Evolutionary conservation across 1,140 invertebrate genomes (phyloP), one percentile per base, ranked within the genome.

Genomic region (Ylistrum balloti): DNA sequence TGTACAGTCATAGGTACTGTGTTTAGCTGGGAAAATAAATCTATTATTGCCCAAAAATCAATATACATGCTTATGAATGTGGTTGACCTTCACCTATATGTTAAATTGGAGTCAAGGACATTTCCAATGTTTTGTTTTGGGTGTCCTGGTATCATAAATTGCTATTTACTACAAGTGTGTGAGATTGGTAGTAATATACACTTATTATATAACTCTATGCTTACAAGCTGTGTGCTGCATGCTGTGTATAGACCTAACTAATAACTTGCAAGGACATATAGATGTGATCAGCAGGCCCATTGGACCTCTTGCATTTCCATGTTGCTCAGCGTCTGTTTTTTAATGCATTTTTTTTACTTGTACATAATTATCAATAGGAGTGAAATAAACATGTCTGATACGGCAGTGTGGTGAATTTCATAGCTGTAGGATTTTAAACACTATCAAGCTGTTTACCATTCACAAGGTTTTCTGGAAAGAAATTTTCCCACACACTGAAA

Each of bases 191-290:
- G 5, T 13, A 38, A 38, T 38, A 38, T 38, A 38, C 35, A 38
- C 13, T 38, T 5, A 5, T 38, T 5, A 38, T 38, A 38, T 7
- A 38, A 13, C 5, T 38, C 35, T 38, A 38, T 74, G 22, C n/a
- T 74, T 74, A 74, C 56, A 28, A 74, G 22, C 56, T 74, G 56
- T 48, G 45, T 74, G 56, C 56, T 74, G 56, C 56, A 74, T 74
- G 56, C n/a, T n/a, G 0, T 38, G 35, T 74, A 74, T 74, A 28
- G 56, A 1, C 56, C n/a, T n/a, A 74, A n/a, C 56, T 74, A 74
- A 74, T 28, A 74, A 28, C n/a, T n/a, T n/a, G n/a, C n/a, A n/a
- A n/a, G n/a, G n/a, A n/a, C n/a, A n/a, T n/a, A n/a, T n/a, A n/a
- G n/a, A 74, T 22, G 22, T n/a, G 56, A 74, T 74, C 5, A 74